Evolutionary conservation across 2,888 invertebrate species (phyloP), one percentile per base, ranked within the genome.

Genomic region (Magallana nippona): DNA sequence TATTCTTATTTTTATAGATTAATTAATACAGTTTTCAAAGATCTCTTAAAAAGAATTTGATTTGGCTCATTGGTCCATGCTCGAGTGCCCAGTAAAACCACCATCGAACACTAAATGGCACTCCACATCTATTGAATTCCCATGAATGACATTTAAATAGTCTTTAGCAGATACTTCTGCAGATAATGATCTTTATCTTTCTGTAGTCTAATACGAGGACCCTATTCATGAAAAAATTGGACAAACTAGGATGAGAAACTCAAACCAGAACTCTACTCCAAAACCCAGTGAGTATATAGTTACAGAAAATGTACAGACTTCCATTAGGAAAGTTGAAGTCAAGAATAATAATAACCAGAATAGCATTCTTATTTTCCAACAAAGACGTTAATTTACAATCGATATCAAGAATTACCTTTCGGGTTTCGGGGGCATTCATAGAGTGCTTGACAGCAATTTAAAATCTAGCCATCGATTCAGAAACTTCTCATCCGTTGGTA

Each of bases 381-480:
- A 71, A 71, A 71, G 71, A 71, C 71, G 15, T 15, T 71, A 71
- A 71, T 71, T 71, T 71, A 15, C 32, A 71, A 71, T 71, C 71
- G 71, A 71, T 71, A 71, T 71, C 71, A 71, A 71, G 71, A 71
- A 71, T 71, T 71, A 71, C 71, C 71, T 71, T 71, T 71, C 17
- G 27, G 71, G 71, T 27, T 71, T 60, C 32, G 44, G 15, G 27
- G 71, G 71, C 27, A 71, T 71, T 71, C 71, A 71, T 22, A 27
- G 27, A 71, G 71, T 71, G 71, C 71, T 71, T 71, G 71, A 71
- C 71, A 71, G 71, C 71, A 71, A 71, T 71, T 71, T 71, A 71
- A 71, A 71, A 71, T 71, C 71, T 71, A 71, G 27, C 71, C 71
- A 71, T 71, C 71, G 71, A 71, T 71, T 71, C 22, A 71, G 27